These are phyloP conservation scores for Otolemur crassicaudatus DNA, from an alignment of 2,797 vertebrate species.

Conservation along the genomic window DNA sequence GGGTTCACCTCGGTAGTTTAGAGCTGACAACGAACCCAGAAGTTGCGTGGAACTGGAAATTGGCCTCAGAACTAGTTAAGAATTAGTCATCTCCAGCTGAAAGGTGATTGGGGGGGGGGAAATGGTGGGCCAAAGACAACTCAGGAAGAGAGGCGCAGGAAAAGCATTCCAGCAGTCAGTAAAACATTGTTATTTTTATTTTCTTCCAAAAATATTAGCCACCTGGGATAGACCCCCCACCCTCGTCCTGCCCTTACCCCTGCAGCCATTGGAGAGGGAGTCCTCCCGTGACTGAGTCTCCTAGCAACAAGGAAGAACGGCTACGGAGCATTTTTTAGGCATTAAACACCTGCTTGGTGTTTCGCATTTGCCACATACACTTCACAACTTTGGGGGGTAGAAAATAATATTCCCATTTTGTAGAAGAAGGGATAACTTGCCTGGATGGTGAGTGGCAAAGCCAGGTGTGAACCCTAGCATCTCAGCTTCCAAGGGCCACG, in stretches of 20 bases:
- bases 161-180: conserved; percentile 66
- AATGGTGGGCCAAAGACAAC: conserved; percentile 64
- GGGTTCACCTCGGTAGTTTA: neutral
- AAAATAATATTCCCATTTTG: conserved; percentile 49
- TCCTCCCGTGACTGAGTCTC: conserved; percentile 32
- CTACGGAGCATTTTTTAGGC: neutral
- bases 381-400: neutral
- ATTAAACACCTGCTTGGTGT: conserved; percentile 48
- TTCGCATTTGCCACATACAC: conserved; percentile 9
- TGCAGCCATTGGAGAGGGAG: neutral
- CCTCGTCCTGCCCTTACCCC: neutral
- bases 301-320: conserved; percentile 51
- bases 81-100: conserved; percentile 72
- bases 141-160: conserved; percentile 66
- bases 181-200: conserved; percentile 68
- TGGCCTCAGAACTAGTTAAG: conserved; percentile 29
- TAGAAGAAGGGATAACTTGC: conserved; percentile 31
- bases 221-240: conserved; percentile 29
- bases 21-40: neutral
- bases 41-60: conserved; percentile 44
- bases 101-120: conserved; percentile 70
- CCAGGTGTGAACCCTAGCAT: neutral
- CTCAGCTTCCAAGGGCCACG: neutral
- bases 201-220: conserved; percentile 65
- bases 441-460: neutral